A percentile compares a stretch with the other conserved stretches of the same genome.
Evolutionary conservation across 2,888 invertebrate species (phyloP).

Genomic region (Acanthosepion lycidas): DNA sequence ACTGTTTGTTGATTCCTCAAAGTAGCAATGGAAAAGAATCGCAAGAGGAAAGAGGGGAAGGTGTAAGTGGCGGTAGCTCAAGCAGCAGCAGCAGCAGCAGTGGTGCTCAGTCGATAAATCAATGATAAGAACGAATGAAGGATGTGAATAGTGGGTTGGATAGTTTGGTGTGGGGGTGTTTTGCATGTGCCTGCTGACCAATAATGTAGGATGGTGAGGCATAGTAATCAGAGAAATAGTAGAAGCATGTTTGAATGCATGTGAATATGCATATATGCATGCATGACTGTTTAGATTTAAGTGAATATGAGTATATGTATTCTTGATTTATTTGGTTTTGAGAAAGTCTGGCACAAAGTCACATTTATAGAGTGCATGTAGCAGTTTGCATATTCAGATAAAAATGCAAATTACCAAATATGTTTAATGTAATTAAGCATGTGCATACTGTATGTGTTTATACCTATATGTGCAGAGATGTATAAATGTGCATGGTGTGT

Average conservation of each 20-base stretch:
- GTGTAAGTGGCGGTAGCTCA: background rate
- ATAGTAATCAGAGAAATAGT: background rate
- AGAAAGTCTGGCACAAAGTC: too few relatives aligned
- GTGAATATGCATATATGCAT: background rate
- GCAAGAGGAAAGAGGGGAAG: background rate
- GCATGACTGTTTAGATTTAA: background rate
- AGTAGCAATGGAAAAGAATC: background rate
- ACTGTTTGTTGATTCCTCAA: too few relatives aligned
- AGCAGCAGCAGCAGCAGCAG: background rate
- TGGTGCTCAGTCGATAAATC: background rate
- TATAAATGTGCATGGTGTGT: background rate
- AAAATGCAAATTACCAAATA: too few relatives aligned
- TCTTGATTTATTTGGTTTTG: too few relatives aligned
- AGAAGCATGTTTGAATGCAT: background rate
- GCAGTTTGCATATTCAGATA: too few relatives aligned
- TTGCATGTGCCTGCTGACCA: background rate
- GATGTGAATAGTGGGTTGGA: background rate
- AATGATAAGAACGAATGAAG: conserved; percentile 5
- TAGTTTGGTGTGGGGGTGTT: background rate
- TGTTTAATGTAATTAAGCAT: background rate
- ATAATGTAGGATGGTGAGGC: background rate
- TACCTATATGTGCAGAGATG: background rate
- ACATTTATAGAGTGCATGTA: too few relatives aligned
- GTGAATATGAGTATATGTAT: too few relatives aligned
- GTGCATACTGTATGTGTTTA: background rate